Base-by-base conservation (phyloP, 1,140 invertebrate species). In the Caenorhabditis brenneri region DNA sequence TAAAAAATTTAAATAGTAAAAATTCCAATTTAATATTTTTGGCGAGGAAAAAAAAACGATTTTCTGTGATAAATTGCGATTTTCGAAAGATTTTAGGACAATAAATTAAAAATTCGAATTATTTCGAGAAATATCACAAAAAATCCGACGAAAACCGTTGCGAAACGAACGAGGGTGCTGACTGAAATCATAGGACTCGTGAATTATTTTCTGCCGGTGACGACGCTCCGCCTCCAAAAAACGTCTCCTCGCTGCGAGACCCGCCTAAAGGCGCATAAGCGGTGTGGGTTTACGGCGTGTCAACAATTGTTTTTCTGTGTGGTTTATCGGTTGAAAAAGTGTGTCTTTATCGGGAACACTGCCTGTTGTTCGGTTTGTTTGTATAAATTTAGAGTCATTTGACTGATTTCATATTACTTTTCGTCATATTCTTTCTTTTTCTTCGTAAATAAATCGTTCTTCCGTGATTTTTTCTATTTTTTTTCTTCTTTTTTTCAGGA, bases 131-230 rank as follows among this genome's bases (percentile, higher is more conserved):
- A 42, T 24, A 36, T 46, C 22, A 36, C 2, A 1, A 42, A 74
- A 74, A 74, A 74, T n/a, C 33, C 36, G 33, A 15, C 15, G 24
- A 74, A 46, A 42, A 16, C 46, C 58, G 29, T 74, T 74, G 65
- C 36, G 65, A 74, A 74, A 74, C 65, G 36, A 15, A 46, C 1
- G 2, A 19, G n/a, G n/a, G 6, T 39, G 36, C 36, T 74, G 65
- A 42, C 65, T 74, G 36, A 39, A 74, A 74, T 74, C 65, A 74
- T 74, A 74, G 65, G 65, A 74, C 65, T 39, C n/a, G 36, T 39
- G 10, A 12, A 74, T n/a, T 33, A 74, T 74, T 74, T 24, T 74
- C 46, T 2, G 9, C 36, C 29, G 12, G 9, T 22, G 19, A 42
- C 65, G 33, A 42, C 4, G 65, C 65, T 74, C 65, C 65, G 33